Percentiles rank a stretch among this genome's conserved stretches.
These are phyloP conservation scores for Drosophila biarmipes DNA, from an alignment of 1,140 invertebrate species.

Conservation along the genomic window DNA sequence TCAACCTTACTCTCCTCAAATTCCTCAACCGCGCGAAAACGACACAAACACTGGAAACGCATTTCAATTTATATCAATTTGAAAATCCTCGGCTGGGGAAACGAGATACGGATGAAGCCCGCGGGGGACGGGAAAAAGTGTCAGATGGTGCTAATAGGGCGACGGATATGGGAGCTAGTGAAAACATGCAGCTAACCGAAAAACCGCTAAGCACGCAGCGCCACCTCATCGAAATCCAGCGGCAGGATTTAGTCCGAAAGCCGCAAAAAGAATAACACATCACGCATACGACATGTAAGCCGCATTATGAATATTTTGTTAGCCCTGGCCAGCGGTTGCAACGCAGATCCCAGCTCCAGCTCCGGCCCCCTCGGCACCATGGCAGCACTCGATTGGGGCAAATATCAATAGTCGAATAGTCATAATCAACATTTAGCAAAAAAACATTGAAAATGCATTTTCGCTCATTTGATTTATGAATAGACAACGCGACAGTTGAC, in stretches of 20 bases:
- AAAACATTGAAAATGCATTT: constrained; percentile 80
- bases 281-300: constrained; percentile 78
- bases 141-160: constrained; percentile 50
- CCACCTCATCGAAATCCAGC: constrained; percentile 26
- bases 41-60: constrained; percentile 64
- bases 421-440: constrained; percentile 68
- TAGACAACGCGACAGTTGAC: constrained; percentile 67
- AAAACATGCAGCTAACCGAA: constrained; percentile 35
- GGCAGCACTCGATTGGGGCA: constrained; percentile 20
- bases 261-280: constrained; percentile 79
- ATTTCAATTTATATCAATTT: constrained; percentile 78
- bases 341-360: constrained; percentile 11
- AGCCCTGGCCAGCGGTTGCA: constrained; percentile 43
- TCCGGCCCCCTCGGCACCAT: background rate
- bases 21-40: background rate
- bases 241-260: constrained; percentile 21
- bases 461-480: constrained; percentile 78
- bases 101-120: constrained; percentile 11
- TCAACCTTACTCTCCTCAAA: background rate
- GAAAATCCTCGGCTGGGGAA: constrained; percentile 23
- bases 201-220: constrained; percentile 67
- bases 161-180: constrained; percentile 38
- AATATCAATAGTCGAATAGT: constrained; percentile 63
- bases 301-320: constrained; percentile 82
- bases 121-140: background rate